These are phyloP conservation scores for Hippolais icterina DNA, from an alignment of 2,113 vertebrate genomes.

Conservation along the genomic window DNA sequence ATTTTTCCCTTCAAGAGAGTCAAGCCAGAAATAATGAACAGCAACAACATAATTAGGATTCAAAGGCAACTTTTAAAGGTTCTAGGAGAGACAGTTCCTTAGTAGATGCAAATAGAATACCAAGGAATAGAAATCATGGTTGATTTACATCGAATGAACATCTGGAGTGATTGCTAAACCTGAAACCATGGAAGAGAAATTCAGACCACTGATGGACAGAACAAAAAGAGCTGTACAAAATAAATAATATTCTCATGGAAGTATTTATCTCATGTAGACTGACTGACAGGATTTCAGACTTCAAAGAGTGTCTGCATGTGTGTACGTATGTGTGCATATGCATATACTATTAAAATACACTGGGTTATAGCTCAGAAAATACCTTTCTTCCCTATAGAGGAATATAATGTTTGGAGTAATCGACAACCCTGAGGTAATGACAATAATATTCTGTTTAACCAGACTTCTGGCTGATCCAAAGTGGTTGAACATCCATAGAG, in stretches of 20 bases:
- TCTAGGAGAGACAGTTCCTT: not conserved
- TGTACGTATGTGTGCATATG: not conserved
- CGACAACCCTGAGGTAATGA: not conserved
- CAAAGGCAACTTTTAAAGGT: not conserved
- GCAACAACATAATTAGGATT: not conserved
- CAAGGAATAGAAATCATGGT: not conserved
- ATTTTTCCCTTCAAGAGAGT: not conserved
- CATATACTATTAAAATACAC: not conserved
- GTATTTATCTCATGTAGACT: not conserved
- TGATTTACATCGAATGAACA: not conserved
- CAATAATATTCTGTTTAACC: not conserved
- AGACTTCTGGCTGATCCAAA: not conserved
- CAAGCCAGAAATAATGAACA: not conserved
- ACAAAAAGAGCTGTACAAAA: not conserved
- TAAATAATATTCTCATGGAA: not conserved
- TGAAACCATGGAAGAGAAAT: not conserved
- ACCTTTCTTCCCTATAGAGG: not conserved
- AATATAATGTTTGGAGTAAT: not conserved
- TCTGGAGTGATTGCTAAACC: not conserved
- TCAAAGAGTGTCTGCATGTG: accelerated
- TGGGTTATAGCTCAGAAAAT: not conserved
- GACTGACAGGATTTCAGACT: not conserved
- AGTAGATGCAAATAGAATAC: not conserved
- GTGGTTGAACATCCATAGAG: not conserved
- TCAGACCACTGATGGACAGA: not conserved